A percentile compares a stretch with the other conserved stretches of the same genome.
phyloP scores from a whole-genome alignment of 2,797 vertebrate species.

The Megalops cyprinoides region DNA sequence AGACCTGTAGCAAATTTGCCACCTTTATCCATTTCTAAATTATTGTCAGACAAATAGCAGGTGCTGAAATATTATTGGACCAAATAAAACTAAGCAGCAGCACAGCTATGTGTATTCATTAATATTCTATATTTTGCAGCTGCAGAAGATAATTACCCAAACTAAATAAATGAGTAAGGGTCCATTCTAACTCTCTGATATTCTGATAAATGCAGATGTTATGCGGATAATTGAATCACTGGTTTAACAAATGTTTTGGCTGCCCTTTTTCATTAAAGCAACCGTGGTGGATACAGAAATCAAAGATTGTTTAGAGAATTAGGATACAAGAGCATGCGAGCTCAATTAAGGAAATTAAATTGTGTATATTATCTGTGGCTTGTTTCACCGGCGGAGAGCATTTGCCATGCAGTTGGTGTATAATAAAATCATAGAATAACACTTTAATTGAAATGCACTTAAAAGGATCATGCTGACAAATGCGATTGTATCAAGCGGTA shows the following conservation, averaged over 20 bases:
- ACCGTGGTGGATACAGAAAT: constrained; percentile 79
- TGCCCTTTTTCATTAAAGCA: constrained; percentile 86
- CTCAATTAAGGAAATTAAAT: constrained; percentile 98
- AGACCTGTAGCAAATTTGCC: not conserved
- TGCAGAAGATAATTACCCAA: constrained; percentile 65
- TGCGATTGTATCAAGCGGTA: constrained; percentile 90
- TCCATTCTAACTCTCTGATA: constrained; percentile 71
- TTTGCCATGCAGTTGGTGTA: constrained; percentile 76
- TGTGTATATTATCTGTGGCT: constrained; percentile 87
- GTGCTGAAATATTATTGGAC: not conserved
- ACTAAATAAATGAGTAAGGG: constrained; percentile 62
- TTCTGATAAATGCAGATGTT: constrained; percentile 83
- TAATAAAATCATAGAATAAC: constrained; percentile 97
- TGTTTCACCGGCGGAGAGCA: constrained; percentile 79
- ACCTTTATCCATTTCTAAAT: too few relatives aligned
- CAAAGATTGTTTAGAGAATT: constrained; percentile 91
- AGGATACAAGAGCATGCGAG: constrained; percentile 92
- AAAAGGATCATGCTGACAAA: constrained; percentile 95
- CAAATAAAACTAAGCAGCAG: not conserved
- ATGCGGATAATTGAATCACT: constrained; percentile 78
- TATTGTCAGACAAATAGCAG: too few relatives aligned
- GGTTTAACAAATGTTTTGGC: constrained; percentile 78
- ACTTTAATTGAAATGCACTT: constrained; percentile 98
- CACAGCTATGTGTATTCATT: constrained; percentile 44
- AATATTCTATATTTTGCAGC: constrained; percentile 61